Evolutionary conservation across 2,797 vertebrate genomes (phyloP), one percentile per base, ranked within the genome.

Genomic region (Lepus townsendii): DNA sequence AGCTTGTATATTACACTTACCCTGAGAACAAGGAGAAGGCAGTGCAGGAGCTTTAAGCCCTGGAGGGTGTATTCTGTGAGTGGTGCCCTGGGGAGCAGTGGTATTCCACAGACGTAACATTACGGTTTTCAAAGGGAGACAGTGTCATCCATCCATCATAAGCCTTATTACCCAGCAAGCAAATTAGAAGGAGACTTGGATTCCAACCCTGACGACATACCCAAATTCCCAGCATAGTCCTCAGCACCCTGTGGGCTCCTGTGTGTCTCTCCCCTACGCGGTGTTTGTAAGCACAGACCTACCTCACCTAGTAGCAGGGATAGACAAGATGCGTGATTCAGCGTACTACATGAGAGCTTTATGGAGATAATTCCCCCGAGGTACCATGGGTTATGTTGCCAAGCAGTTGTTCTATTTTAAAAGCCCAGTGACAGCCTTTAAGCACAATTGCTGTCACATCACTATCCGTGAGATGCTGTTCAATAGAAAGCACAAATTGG

Each of bases 301-400:
- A 17, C 19, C 16, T 57, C 54, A 57, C 54, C 54, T 57, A 57
- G 6, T 17, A 57, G 19, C 54, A 8, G 42, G 42, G 42, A 57
- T 57, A 57, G 16, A 16, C 19, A 57, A 57, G 54, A 57, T 1
- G 7, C 1, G 14, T 57, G 19, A 16, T 16, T 57, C 19, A 57
- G 54, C 72, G 2, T 62, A 69, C 79, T 62, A 69, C 79, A 62
- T 50, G 60, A 54, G 92, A 80, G 42, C 72, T 71, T 60, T n/a
- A 68, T 88, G 92, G 83, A 91, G 72, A 19, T 77, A 30, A 63
- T 86, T 93, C 66, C 77, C 30, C 42, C 69, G 60, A 83, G 52
- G 54, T 65, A 66, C 69, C 73, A 19, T 68, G 88, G 72, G 27
- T 26, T 20, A 0, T 83, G 14, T 94, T 88, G 63, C 65, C 66